Evolutionary conservation across 2,797 vertebrate species (phyloP), one percentile per base, ranked within the genome.

Genomic region (Tachyglossus aculeatus): DNA sequence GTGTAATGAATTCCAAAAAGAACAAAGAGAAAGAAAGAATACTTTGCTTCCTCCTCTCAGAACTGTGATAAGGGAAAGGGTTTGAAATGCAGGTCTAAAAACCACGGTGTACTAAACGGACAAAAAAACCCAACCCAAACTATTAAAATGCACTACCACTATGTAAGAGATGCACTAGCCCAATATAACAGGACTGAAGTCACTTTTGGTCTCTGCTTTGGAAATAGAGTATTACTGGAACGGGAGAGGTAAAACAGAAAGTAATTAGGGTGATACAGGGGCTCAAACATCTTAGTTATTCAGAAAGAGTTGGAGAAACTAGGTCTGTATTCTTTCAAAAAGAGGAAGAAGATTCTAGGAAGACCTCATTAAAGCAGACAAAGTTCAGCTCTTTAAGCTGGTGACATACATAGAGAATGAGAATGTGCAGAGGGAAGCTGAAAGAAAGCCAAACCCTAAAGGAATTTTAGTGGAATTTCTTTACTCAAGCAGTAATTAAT

Each of bases 381-480:
- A 83, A 78, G 76, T 74, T 61, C 47, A 76, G 85, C 82, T 87
- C 83, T 87, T 87, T 87, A 85, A 78, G 74, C 83, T 76, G 78
- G 75, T 87, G 85, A 87, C 83, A 87, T 71, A 85, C 82, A 85
- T 85, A 87, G 78, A 83, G 74, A 48, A 74, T 68, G 83, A 67
- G 78, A 82, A 80, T 80, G 78, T 81, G 82, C 80, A 85, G 63
- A 71, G 77, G 71, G 68, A 80, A 71, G 74, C 85, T 87, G 85
- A 85, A 85, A 85, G 78, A 73, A 82, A 87, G 85, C 85, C 85
- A 87, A 78, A 81, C 80, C 85, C 80, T 87, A 78, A 80, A 87
- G 85, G 82, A 85, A 87, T 87, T 87, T 83, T 64, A 80, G 80
- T 83, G 80, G 85, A 83, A 87, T 87, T 81, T 87, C 82, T 85